phyloP scores from a whole-genome alignment of 2,888 invertebrate genomes.

The Tipula vernalis region DNA sequence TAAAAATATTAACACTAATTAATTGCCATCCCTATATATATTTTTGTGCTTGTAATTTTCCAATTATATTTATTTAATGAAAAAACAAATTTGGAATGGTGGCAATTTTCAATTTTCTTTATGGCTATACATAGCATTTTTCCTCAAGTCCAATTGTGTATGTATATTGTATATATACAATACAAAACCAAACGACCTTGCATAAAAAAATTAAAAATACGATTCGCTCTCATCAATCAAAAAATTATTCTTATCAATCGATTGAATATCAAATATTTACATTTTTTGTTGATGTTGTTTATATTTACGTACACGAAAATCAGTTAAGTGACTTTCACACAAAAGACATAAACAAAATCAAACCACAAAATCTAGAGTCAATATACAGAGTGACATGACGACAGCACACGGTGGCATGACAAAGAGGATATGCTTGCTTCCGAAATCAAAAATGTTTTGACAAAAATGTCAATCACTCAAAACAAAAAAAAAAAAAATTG shows the following conservation, averaged over 20 bases:
- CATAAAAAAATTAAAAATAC: not conserved
- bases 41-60: not conserved
- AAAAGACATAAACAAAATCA: not conserved
- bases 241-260: not conserved
- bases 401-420: not conserved
- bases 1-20: not conserved
- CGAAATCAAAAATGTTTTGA: not conserved
- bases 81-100: not conserved
- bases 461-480: not conserved
- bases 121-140: not conserved
- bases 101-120: not conserved
- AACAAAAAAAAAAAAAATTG: not conserved
- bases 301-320: not conserved
- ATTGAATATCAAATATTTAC: not conserved
- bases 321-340: not conserved
- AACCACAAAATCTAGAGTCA: not conserved
- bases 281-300: not conserved
- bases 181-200: not conserved
- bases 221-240: not conserved
- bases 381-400: not conserved
- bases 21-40: not conserved
- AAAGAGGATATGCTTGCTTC: not conserved
- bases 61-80: not conserved
- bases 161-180: not conserved
- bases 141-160: not conserved